phyloP scores from a whole-genome alignment of 1,140 invertebrate genomes.

The Drosophila leontia region DNA sequence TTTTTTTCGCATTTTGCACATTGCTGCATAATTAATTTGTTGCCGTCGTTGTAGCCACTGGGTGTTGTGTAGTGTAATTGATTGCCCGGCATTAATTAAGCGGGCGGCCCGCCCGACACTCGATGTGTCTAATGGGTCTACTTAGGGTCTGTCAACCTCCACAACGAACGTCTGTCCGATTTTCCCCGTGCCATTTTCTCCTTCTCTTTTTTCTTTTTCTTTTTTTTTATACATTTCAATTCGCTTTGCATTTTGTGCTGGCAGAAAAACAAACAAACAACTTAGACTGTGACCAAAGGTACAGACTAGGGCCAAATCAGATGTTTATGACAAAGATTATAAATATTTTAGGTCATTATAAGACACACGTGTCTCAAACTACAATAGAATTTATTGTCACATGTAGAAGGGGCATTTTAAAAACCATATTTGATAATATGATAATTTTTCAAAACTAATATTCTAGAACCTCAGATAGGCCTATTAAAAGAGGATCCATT shows the following conservation, averaged over 20 bases:
- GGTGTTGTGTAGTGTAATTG: constrained; percentile 60
- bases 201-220: neutral
- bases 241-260: constrained; percentile 25
- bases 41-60: constrained; percentile 3
- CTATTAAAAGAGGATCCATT: neutral
- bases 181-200: constrained; percentile 14
- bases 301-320: neutral
- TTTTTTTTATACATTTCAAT: constrained; percentile 43
- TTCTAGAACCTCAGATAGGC: neutral
- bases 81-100: constrained; percentile 71
- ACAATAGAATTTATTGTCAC: neutral
- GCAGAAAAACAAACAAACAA: constrained; percentile 41
- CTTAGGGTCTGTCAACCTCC: constrained; percentile 25
- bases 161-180: neutral
- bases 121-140: constrained; percentile 40
- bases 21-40: constrained; percentile 77
- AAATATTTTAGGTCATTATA: neutral
- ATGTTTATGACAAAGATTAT: neutral
- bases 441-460: neutral
- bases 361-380: neutral
- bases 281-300: constrained; percentile 45
- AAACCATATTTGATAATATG: neutral
- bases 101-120: constrained; percentile 41
- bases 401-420: neutral
- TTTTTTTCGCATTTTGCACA: constrained; percentile 57